These are phyloP conservation scores for Eospalax fontanierii DNA, from an alignment of 2,797 vertebrate species.

Conservation along the genomic window DNA sequence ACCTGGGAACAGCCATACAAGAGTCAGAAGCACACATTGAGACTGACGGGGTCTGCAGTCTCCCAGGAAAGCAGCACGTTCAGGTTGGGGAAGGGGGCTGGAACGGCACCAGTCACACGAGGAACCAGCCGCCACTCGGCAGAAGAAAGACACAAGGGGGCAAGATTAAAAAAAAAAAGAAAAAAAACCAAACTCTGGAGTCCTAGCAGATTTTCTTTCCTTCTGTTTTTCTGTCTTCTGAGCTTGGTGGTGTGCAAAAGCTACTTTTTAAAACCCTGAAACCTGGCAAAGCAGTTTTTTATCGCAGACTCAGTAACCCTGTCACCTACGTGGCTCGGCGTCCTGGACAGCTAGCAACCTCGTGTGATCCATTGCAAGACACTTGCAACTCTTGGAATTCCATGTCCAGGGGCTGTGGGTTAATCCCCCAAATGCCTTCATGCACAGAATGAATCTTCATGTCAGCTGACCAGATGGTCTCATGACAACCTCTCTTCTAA, in stretches of 20 bases:
- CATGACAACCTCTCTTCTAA: slow-evolving; percentile 28
- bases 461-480: not conserved
- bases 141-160: not conserved
- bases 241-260: not conserved
- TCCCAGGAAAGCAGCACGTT: not conserved
- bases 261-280: not conserved
- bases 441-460: accelerated
- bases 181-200: not conserved
- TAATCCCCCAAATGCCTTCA: not conserved
- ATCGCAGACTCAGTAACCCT: not conserved
- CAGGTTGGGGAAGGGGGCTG: not conserved
- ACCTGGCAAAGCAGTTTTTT: not conserved
- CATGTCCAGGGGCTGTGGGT: not conserved
- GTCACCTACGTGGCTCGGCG: accelerated
- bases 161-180: not conserved
- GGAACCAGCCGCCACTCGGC: not conserved
- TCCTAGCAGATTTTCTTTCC: not conserved
- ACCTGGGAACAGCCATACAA: not conserved
- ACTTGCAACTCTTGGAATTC: not conserved
- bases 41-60: not conserved
- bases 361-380: not conserved
- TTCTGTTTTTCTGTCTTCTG: not conserved
- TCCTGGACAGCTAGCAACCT: not conserved
- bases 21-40: not conserved
- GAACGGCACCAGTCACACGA: not conserved